Evolutionary conservation across 2,888 invertebrate species (phyloP), one percentile per base, ranked within the genome.

Genomic region (Phasia obesa): DNA sequence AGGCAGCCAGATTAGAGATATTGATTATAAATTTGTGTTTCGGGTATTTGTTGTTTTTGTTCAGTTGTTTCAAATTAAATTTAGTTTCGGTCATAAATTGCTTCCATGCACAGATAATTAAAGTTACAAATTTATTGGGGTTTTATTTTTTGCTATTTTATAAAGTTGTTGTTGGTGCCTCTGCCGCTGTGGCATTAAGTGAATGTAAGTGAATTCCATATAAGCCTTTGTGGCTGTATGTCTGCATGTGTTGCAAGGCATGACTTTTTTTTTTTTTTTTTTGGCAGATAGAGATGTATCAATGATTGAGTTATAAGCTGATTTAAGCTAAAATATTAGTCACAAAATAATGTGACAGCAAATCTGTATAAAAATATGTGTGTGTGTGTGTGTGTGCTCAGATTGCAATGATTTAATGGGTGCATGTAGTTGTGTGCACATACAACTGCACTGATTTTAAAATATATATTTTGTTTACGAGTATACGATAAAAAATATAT

Each of bases 111-210:
- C 78, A 78, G 82, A 83, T 83, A 83, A 75, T 78, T 83, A 78
- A 83, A 83, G 82, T 83, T 75, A 83, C 82, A 78, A 83, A 78
- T 83, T 83, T 78, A 83, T 78, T 78, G 60, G 62, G 25, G 27
- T 64, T 73, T 73, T 38, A 27, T 42, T 71, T 71, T n/a, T 71
- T 65, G 38, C 31, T 47, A 35, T 65, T 62, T 57, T 44, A 19
- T 35, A 55, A 11, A 4, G 17, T 17, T 55, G 6, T 55, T 42
- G 15, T 71, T 60, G 13, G 1, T 47, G 23, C 17, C 21, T 4
- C n/a, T 47, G 47, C 13, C 57, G 55, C 25, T 74, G 59, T 21
- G 31, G 67, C 59, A 59, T 65, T 65, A 71, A 65, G 38, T 47
- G 42, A 57, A 78, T 57, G 13, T 77, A 77, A 77, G 76, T 62